A percentile compares a stretch with the other conserved stretches of the same genome.
These are phyloP conservation scores for Berghia stephanieae DNA, from an alignment of 1,140 invertebrate genomes.

Conservation along the genomic window DNA sequence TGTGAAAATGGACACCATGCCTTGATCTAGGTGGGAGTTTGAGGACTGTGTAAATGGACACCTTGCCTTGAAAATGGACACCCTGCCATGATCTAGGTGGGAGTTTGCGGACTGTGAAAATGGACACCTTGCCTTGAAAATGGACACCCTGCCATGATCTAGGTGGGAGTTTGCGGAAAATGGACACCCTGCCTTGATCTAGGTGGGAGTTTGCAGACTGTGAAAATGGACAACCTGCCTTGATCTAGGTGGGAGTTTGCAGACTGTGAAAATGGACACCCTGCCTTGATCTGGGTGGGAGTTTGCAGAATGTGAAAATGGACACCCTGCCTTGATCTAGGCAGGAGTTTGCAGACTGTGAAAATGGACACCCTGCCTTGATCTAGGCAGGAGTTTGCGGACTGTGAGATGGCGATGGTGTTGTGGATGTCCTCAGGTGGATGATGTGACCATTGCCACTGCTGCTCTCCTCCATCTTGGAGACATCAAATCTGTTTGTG, in stretches of 20 bases:
- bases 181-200: too few species aligned
- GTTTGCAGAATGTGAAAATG: background rate
- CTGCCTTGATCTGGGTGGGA: background rate
- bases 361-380: background rate
- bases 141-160: too few species aligned
- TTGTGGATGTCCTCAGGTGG: too few species aligned
- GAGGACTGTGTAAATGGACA: too few species aligned
- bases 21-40: too few species aligned
- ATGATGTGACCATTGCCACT: background rate
- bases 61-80: too few species aligned
- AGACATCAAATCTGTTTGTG: conserved; percentile 22
- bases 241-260: background rate
- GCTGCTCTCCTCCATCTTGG: conserved; percentile 12
- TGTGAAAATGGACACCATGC: too few species aligned
- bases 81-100: too few species aligned
- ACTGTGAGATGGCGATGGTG: conserved; percentile 15
- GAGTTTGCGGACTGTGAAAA: too few species aligned
- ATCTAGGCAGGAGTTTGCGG: conserved; percentile 9
- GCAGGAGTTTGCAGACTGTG: background rate
- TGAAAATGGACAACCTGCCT: background rate
- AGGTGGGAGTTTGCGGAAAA: too few species aligned
- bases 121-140: too few species aligned
- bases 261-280: background rate
- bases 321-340: background rate
- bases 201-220: too few species aligned